Base-by-base conservation (phyloP, 2,113 vertebrate genomes). In the Sylvietta virens region DNA sequence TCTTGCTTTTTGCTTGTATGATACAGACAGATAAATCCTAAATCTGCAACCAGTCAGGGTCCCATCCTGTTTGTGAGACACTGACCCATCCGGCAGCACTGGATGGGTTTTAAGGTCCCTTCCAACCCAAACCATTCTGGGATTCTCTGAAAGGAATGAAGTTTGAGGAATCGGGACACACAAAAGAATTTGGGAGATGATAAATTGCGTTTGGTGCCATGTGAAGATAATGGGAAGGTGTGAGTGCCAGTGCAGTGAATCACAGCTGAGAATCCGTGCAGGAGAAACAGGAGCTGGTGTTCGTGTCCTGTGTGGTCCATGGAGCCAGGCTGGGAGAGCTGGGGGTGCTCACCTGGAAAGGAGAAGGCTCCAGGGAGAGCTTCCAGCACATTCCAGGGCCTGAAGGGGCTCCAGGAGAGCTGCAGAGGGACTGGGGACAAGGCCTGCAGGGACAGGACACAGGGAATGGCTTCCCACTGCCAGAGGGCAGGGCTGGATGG, bases 201-300 rank as follows among this genome's bases (percentile, higher is more conserved):
- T 53, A 13, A 56, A 2, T 79, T 21, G 7, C 2, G 21, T 37
- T 53, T 37, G 30, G 30, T 73, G 65, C 33, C 12, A 8, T 26
- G 6, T 14, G 42, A 27, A 81, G 56, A 48, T 26, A 70, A 22
- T 2, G 33, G 5, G 11, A 61, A 26, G 4, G 6, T 10, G 4
- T 22, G 30, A 6, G 31, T 14, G 13, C 5, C 22, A 6, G 0
- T 33, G 51, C 1, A 0, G 48, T 15, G 80, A 56, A 7, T 54
- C 31, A 1, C 26, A 27, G 45, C 60, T 53, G 60, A 3, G 18
- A 31, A 4, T 57, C 24, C 6, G 17, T 3, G 2, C 6, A 17
- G 13, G 15, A 30, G 16, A 33, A 73, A 2, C 21, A 42, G 66
- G 13, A 3, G 7, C 35, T 10, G 37, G 6, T 35, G 66, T 45